Evolutionary conservation across 2,797 vertebrate species (phyloP).

Genomic region (Pogonophryne albipinna): DNA sequence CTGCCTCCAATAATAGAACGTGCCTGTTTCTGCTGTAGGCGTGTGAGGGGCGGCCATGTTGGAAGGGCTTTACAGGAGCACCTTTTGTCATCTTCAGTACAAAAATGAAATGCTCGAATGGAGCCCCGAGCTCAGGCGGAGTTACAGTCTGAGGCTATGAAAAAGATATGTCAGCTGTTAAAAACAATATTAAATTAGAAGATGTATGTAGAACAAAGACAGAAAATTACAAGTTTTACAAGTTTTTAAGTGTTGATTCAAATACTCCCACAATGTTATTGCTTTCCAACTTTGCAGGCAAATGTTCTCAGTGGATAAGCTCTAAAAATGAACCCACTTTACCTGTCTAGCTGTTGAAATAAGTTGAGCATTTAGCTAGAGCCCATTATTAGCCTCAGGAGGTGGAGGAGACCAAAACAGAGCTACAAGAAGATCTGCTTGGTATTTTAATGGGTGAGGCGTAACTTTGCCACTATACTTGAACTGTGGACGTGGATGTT

Average conservation of each 20-base stretch:
- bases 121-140: not conserved
- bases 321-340: not conserved
- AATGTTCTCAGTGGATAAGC: not conserved
- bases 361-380: not conserved
- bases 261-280: not conserved
- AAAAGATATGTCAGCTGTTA: not conserved
- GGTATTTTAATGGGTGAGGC: not conserved
- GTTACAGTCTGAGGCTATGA: not conserved
- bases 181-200: not conserved
- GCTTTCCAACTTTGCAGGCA: not conserved
- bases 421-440: not conserved
- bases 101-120: not conserved
- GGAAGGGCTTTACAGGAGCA: slow-evolving; percentile 17
- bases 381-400: not conserved
- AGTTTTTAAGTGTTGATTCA: not conserved
- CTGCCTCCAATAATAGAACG: slow-evolving; percentile 58
- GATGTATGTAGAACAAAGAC: not conserved
- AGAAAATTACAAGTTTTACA: not conserved
- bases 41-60: slow-evolving; percentile 36
- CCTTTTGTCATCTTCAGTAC: slow-evolving; percentile 20
- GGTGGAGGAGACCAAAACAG: not conserved
- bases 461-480: not conserved
- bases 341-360: not conserved
- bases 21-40: slow-evolving; percentile 35
- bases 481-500: not conserved